Evolutionary conservation across 2,113 vertebrate species (phyloP).

Genomic region (Myrmecobius fasciatus): DNA sequence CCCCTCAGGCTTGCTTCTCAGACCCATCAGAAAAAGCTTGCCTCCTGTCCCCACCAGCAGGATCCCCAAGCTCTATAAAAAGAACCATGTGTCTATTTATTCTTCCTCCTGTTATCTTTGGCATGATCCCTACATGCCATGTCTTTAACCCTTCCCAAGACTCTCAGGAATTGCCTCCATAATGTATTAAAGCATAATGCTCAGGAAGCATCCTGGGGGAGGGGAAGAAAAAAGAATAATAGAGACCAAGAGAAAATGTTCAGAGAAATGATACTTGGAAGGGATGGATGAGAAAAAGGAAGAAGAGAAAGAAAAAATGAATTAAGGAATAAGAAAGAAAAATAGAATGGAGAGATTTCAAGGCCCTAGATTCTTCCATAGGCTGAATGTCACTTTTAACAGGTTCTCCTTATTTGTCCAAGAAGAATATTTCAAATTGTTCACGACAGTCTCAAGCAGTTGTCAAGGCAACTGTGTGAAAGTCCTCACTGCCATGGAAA

Average conservation of each 20-base stretch:
- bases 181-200: background rate
- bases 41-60: conserved; percentile 25
- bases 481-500: conserved; percentile 88
- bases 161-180: conserved; percentile 3
- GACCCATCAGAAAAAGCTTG: background rate
- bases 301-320: background rate
- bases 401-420: conserved; percentile 85
- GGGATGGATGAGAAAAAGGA: background rate
- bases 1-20: background rate
- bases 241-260: background rate
- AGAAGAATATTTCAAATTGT: conserved; percentile 79
- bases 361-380: background rate
- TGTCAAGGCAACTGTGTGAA: conserved; percentile 82
- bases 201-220: conserved; percentile 3
- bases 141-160: conserved; percentile 43
- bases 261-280: background rate
- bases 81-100: conserved; percentile 48
- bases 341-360: rapidly evolving
- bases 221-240: background rate
- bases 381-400: conserved; percentile 28
- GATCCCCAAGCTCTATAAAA: conserved; percentile 58
- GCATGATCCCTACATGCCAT: conserved; percentile 41
- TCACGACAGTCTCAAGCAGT: conserved; percentile 85
- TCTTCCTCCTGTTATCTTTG: conserved; percentile 61
- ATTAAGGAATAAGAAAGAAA: background rate